Evolutionary conservation across 1,140 invertebrate species (phyloP).

Genomic region (Dendrolimus punctatus): DNA sequence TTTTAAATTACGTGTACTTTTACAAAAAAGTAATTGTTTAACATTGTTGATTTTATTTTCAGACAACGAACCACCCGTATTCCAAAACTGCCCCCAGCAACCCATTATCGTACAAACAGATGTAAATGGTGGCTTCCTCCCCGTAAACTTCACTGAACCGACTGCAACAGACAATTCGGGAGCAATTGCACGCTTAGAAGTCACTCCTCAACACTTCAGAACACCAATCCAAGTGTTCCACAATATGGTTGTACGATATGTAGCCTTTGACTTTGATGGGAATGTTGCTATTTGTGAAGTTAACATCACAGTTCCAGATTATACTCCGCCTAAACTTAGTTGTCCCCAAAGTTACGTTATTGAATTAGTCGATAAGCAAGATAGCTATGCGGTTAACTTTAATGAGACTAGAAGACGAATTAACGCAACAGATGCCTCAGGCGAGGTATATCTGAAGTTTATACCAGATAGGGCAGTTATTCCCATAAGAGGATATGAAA

Average conservation of each 20-base stretch:
- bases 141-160: slow-evolving; percentile 94
- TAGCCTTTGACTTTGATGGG: slow-evolving; percentile 96
- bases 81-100: slow-evolving; percentile 95
- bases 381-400: slow-evolving; percentile 92
- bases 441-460: slow-evolving; percentile 88
- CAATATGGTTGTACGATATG: slow-evolving; percentile 94
- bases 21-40: slow-evolving; percentile 1
- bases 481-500: slow-evolving; percentile 92
- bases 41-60: slow-evolving; percentile 21
- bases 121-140: slow-evolving; percentile 86
- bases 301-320: slow-evolving; percentile 94
- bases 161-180: slow-evolving; percentile 95
- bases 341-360: slow-evolving; percentile 97
- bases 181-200: slow-evolving; percentile 91
- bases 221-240: slow-evolving; percentile 92
- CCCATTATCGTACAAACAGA: slow-evolving; percentile 92
- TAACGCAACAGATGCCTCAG: slow-evolving; percentile 91
- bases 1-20: slow-evolving; percentile 1
- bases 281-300: slow-evolving; percentile 98
- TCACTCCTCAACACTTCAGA: slow-evolving; percentile 91
- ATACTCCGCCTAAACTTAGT: slow-evolving; percentile 93
- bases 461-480: slow-evolving; percentile 90
- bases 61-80: slow-evolving; percentile 96
- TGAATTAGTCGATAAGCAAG: slow-evolving; percentile 91
- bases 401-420: slow-evolving; percentile 91